Conservation (phyloP, 2,113 vertebrate genomes). For the Nesoenas mayeri region DNA sequence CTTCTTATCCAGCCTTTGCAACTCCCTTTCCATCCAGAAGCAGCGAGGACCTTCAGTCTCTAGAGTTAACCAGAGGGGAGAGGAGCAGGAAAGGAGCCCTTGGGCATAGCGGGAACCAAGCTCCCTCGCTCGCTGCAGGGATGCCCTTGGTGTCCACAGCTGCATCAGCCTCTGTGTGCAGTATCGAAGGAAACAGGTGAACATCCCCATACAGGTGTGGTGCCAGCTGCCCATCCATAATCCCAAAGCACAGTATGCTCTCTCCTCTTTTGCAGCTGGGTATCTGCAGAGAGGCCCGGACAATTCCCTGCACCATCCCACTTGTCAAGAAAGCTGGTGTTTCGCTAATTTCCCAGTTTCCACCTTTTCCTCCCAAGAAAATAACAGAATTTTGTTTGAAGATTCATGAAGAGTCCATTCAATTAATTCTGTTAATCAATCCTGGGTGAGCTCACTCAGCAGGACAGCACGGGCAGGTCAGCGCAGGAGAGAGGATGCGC, state of each 20-base stretch:
- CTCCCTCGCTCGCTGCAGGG: not conserved
- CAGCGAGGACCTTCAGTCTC: not conserved
- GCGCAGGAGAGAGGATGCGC: rapidly evolving
- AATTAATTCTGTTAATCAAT: not conserved
- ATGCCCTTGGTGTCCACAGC: not conserved
- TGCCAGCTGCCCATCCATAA: not conserved
- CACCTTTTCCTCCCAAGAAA: not conserved
- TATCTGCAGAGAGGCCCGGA: not conserved
- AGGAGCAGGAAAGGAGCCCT: not conserved
- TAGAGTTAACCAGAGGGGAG: not conserved
- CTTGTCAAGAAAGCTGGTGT: not conserved
- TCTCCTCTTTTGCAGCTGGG: not conserved
- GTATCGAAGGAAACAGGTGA: not conserved
- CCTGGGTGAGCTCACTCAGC: rapidly evolving
- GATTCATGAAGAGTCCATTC: not conserved
- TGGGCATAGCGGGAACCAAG: not conserved
- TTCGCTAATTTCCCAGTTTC: not conserved
- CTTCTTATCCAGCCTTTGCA: not conserved
- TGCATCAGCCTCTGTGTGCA: not conserved
- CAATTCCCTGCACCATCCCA: not conserved
- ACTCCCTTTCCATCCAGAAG: not conserved
- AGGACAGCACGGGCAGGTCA: rapidly evolving
- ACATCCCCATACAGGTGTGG: not conserved
- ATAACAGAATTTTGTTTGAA: not conserved
- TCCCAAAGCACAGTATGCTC: not conserved